phyloP scores from a whole-genome alignment of 2,113 vertebrate species.

The Apodemus sylvaticus region DNA sequence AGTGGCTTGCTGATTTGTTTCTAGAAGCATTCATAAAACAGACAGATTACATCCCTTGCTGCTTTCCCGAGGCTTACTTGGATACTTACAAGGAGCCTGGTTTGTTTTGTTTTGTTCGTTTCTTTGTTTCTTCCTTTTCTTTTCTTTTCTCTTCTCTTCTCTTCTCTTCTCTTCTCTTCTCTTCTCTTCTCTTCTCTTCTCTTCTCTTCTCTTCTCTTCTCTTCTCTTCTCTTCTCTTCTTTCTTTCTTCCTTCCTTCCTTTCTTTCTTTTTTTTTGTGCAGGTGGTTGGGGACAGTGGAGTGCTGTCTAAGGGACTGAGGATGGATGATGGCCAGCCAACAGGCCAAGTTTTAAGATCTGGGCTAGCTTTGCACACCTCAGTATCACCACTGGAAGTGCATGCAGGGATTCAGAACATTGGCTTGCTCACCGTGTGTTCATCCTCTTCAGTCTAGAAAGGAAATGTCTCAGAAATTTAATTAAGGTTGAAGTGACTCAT shows the following conservation, averaged over 20 bases:
- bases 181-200: too few species aligned
- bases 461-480: conserved; percentile 56
- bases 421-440: background rate
- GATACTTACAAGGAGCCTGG: background rate
- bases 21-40: conserved; percentile 58
- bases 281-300: background rate
- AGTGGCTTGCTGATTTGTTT: conserved; percentile 37
- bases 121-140: too few species aligned
- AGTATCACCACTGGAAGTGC: background rate
- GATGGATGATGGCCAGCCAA: background rate
- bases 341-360: background rate
- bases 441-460: background rate
- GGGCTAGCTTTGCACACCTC: background rate
- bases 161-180: too few species aligned
- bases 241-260: too few species aligned
- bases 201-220: too few species aligned
- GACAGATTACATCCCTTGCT: background rate
- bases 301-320: background rate
- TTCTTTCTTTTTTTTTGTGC: conserved; percentile 10
- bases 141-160: too few species aligned
- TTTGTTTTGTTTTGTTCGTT: background rate
- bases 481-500: conserved; percentile 33
- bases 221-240: too few species aligned
- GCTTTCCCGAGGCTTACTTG: background rate
- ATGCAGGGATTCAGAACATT: background rate